Evolutionary conservation across 2,797 vertebrate genomes (phyloP).

Genomic region (Falco biarmicus): DNA sequence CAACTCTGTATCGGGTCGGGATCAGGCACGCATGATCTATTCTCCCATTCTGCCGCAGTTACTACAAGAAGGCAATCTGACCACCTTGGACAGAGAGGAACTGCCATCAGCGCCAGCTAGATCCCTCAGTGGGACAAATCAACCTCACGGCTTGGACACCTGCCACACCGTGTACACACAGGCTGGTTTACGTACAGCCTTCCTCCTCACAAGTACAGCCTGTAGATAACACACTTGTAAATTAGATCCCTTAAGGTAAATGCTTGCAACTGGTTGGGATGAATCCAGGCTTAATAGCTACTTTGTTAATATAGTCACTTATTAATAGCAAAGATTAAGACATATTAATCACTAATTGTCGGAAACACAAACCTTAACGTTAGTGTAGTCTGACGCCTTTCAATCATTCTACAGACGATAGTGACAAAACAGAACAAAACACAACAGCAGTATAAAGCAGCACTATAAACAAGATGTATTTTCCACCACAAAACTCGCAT

Average conservation of each 20-base stretch:
- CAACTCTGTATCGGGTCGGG: not conserved
- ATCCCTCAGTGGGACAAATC: not conserved
- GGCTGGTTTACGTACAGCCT: not conserved
- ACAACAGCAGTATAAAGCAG: not conserved
- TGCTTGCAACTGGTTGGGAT: not conserved
- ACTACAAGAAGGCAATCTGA: not conserved
- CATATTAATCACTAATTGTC: not conserved
- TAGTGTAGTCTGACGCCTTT: not conserved
- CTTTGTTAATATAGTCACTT: not conserved
- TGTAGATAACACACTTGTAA: not conserved
- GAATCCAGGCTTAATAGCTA: not conserved
- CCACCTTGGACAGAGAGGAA: not conserved
- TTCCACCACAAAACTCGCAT: conserved; percentile 2
- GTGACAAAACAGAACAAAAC: conserved; percentile 8
- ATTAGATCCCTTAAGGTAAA: not conserved
- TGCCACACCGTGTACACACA: not conserved
- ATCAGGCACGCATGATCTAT: not conserved
- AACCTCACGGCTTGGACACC: fast-evolving
- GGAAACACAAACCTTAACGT: not conserved
- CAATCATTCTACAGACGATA: not conserved
- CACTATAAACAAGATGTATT: conserved; percentile 25
- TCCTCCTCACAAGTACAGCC: not conserved
- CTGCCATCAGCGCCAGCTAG: not conserved
- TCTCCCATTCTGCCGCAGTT: not conserved
- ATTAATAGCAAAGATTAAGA: not conserved